Conservation (phyloP, 92 coral and sea anemone genomes). For the Epizoanthus fatuus region DNA sequence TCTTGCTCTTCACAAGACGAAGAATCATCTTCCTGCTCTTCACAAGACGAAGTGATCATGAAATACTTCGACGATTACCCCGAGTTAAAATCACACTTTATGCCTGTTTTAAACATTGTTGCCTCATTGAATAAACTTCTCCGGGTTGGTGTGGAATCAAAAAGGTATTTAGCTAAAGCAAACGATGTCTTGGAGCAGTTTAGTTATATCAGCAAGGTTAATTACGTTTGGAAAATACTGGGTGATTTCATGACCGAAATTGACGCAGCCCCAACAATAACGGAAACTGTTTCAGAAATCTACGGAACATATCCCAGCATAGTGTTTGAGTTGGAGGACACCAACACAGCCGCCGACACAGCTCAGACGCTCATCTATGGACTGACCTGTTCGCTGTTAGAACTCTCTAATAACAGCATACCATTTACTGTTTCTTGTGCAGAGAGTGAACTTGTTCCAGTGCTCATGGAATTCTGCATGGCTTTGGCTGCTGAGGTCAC, state of each 20-base stretch:
- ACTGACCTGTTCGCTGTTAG: constrained; percentile 1
- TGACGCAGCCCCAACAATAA: too few relatives aligned
- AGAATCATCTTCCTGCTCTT: too few relatives aligned
- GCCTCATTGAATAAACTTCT: neutral
- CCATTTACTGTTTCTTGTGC: constrained; percentile 36
- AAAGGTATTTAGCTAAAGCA: constrained; percentile 2
- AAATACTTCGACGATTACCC: constrained; percentile 15
- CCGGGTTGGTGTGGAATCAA: neutral
- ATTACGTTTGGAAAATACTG: too few relatives aligned
- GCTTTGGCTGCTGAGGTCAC: constrained; percentile 17
- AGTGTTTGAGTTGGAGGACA: neutral
- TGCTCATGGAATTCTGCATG: constrained; percentile 19
- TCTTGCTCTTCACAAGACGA: neutral
- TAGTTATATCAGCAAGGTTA: neutral
- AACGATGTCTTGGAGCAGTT: constrained; percentile 27
- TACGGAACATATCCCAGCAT: too few relatives aligned
- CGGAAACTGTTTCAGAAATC: too few relatives aligned
- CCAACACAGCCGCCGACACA: neutral
- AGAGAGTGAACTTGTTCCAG: neutral
- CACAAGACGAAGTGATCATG: neutral
- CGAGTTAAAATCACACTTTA: constrained; percentile 15
- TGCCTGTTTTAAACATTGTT: constrained; percentile 4
- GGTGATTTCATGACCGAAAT: too few relatives aligned
- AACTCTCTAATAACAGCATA: neutral
- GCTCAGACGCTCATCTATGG: constrained; percentile 27